Base-by-base conservation (phyloP, 2,113 vertebrate species). In the Antigone vipio region DNA sequence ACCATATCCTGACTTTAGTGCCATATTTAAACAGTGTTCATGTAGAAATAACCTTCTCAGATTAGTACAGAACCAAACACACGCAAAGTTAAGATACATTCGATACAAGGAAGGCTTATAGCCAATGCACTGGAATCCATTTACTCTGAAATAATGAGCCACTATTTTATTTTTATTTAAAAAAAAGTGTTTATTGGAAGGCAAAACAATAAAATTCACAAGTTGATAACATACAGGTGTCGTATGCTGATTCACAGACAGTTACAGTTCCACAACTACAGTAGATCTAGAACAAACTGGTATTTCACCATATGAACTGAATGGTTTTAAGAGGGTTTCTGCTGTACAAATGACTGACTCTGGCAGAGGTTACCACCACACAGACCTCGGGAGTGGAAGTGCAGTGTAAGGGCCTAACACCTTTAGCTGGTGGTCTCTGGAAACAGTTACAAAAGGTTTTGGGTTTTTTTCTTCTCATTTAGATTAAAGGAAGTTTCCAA, bases 101-200 rank as follows among this genome's bases (percentile, higher is more conserved):
- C 44, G 30, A 2, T 16, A 9, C 6, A 12, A 71, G 19, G 35
- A 23, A 73, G 35, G 32, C 20, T 34, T 32, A 16, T 0, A 71
- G 29, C 67, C 58, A 59, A 7, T 3, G 9, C 12, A 12, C 2
- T 32, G 35, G n/a, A 86, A 47, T 24, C 52, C 47, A 5, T 21
- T 78, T 35, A 58, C 64, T 82, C 71, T 64, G 56, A 95, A 93
- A 72, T 17, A 81, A 42, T 1, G 29, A 95, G 77, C 32, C 52
- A 53, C 71, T 21, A 3, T 9, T 30, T 80, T 40, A 22, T 59
- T 82, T 94, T 94, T 96, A 80, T 95, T 95, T 34, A 67, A 85
- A 95, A 94, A 97, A 97, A 96, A 55, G 62, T 82, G 89, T 98
- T 98, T 98, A 98, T 98, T 98, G 95, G 97, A 97, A 98, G 91